Evolutionary conservation across 2,797 vertebrate genomes (phyloP), one percentile per base, ranked within the genome.

Genomic region (Labroides dimidiatus): DNA sequence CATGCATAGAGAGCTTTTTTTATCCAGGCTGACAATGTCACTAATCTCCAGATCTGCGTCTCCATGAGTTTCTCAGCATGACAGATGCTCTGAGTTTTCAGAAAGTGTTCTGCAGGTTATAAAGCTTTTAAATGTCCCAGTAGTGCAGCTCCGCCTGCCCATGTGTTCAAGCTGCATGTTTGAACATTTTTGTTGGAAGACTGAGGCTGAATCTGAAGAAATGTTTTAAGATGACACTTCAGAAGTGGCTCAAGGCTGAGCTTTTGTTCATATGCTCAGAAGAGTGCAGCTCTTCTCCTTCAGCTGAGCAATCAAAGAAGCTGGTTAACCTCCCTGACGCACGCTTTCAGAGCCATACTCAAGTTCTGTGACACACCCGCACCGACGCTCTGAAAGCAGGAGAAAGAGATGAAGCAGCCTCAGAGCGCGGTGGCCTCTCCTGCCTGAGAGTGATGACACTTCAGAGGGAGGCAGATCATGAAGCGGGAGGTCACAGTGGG

Each of bases 401-500:
- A 23, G 56, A 62, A 27, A 36, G 67, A 75, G 66, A 77, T 68
- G 51, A 71, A 82, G 69, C 64, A 14, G 0, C 30, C 5, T 8
- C 59, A 63, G 16, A 51, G 19, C 7, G 23, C 49, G 36, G 63
- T 15, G 0, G 56, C 42, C 42, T 65, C 66, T 37, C 30, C 20
- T 4, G 20, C 0, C 12, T 44, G 27, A 33, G 21, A 59, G 50
- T 1, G 39, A 56, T 49, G 55, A 16, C 52, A 39, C 42, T 60
- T 72, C 49, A 44, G 45, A 44, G 49, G 48, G 50, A 69, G 68
- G 61, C 49, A 52, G 56, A 50, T 36, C 49, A 1, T 47, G 55
- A 37, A 51, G 60, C 60, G 33, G 45, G 64, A 78, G 75, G 56
- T 80, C 81, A 72, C 56, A 58, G 62, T 54, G 54, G 39, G 76